Percentiles rank a stretch among this genome's conserved stretches.
phyloP scores from a whole-genome alignment of 2,888 invertebrate genomes.

The Agrilus mali region DNA sequence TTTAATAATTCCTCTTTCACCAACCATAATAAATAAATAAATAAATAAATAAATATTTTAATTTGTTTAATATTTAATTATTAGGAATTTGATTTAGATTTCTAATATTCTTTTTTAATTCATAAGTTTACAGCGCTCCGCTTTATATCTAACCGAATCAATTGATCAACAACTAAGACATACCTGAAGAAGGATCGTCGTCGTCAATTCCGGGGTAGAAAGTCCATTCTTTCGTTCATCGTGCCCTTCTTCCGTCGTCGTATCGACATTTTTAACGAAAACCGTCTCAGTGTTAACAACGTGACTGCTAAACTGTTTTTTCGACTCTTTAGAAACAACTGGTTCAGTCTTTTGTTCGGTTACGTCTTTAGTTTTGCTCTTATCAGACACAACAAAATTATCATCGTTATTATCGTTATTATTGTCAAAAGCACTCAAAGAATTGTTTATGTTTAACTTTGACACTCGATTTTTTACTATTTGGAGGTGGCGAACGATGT shows the following conservation, averaged over 20 bases:
- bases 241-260: slow-evolving; percentile 17
- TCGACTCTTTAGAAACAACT: slow-evolving; percentile 20
- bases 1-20: too few species aligned
- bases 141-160: too few species aligned
- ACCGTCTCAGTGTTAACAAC: slow-evolving; percentile 34
- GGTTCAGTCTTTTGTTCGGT: slow-evolving; percentile 30
- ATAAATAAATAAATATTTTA: too few species aligned
- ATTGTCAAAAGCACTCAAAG: slow-evolving; percentile 24
- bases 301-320: slow-evolving; percentile 27
- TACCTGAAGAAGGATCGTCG: slow-evolving; percentile 36
- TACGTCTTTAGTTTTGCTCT: slow-evolving; percentile 31
- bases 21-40: too few species aligned
- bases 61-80: too few species aligned
- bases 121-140: too few species aligned
- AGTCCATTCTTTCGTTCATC: slow-evolving; percentile 7
- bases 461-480: slow-evolving; percentile 66
- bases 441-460: slow-evolving; percentile 28
- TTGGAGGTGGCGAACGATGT: slow-evolving; percentile 78
- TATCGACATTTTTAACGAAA: slow-evolving; percentile 31
- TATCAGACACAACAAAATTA: slow-evolving; percentile 28
- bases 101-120: too few species aligned
- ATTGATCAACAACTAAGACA: slow-evolving; percentile 31
- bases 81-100: too few species aligned
- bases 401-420: slow-evolving; percentile 23
- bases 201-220: slow-evolving; percentile 24